Conservation (phyloP, 2,113 vertebrate genomes). For the Polypterus senegalus region DNA sequence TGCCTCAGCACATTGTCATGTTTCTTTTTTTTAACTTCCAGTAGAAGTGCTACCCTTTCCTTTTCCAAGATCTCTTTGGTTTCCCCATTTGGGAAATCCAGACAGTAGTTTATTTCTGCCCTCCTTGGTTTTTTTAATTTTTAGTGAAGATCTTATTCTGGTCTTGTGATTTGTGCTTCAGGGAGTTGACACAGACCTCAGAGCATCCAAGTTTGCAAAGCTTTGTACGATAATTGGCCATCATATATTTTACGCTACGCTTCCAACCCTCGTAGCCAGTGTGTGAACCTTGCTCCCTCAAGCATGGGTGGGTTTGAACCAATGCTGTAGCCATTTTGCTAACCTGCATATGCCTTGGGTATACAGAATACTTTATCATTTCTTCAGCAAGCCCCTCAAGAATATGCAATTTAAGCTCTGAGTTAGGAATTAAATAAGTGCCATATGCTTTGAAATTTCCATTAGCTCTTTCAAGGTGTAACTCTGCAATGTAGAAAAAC, state of each 20-base stretch:
- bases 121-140: constrained; percentile 24
- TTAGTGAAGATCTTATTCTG: constrained; percentile 15
- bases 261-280: constrained; percentile 7
- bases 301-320: constrained; percentile 18
- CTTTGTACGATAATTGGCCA: constrained; percentile 9
- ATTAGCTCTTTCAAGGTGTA: constrained; percentile 16
- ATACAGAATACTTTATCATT: constrained; percentile 21
- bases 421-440: constrained; percentile 15
- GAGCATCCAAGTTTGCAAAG: constrained; percentile 9
- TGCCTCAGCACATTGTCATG: constrained; percentile 9
- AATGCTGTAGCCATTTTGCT: constrained; percentile 19
- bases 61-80: neutral
- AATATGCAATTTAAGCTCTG: constrained; percentile 17
- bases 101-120: constrained; percentile 17
- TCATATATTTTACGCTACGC: constrained; percentile 7
- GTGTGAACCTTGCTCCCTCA: constrained; percentile 1
- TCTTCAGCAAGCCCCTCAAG: constrained; percentile 20
- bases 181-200: constrained; percentile 7
- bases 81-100: constrained; percentile 9
- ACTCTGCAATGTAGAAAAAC: constrained; percentile 12
- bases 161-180: constrained; percentile 15
- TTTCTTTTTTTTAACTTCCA: neutral
- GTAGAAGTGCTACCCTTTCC: constrained; percentile 1
- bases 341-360: constrained; percentile 16
- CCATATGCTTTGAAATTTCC: constrained; percentile 14